Evolutionary conservation across 2,888 invertebrate species (phyloP), one percentile per base, ranked within the genome.

Genomic region (Melinaea marsaeus): DNA sequence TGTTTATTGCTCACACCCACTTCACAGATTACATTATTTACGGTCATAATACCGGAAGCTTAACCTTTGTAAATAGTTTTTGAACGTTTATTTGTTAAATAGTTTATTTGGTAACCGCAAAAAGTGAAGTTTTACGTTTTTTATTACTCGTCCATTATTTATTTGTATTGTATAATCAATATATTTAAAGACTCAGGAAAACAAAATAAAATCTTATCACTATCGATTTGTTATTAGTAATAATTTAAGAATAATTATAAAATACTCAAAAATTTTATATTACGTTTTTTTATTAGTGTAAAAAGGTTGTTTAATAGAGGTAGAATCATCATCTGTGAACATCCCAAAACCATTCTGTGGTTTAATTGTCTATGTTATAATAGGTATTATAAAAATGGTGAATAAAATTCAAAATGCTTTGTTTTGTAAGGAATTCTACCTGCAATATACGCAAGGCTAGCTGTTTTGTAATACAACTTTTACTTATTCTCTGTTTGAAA

Each of bases 371-470:
- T 37, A 7, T 4, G 37, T 37, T 37, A 6, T 37, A 37, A 7
- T 37, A 37, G 37, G 37, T 6, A 37, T 37, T 37, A 6, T 7
- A 6, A 7, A 37, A 6, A 37, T 9, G 9, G 2, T 42, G 9
- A 42, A 42, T 9, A 42, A 42, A 9, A 57, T 57, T 42, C 46
- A 48, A 59, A 37, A 37, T 55, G 47, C 58, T 48, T 55, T 60
- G 63, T 63, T 65, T 65, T 63, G 61, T 56, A 67, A 65, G 60
- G 67, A 67, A 65, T 67, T 63, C 67, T 65, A 65, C 63, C 67
- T 67, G 65, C 61, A 58, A 64, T 54, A 42, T 64, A 55, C 54
- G 60, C 67, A 67, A 67, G 67, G 67, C 61, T 65, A 37, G 48
- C 37, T 56, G 58, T 65, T 65, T 67, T 63, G 67, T 63, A 65